Evolutionary conservation across 2,888 invertebrate genomes (phyloP).

Genomic region (Heliconius erato): DNA sequence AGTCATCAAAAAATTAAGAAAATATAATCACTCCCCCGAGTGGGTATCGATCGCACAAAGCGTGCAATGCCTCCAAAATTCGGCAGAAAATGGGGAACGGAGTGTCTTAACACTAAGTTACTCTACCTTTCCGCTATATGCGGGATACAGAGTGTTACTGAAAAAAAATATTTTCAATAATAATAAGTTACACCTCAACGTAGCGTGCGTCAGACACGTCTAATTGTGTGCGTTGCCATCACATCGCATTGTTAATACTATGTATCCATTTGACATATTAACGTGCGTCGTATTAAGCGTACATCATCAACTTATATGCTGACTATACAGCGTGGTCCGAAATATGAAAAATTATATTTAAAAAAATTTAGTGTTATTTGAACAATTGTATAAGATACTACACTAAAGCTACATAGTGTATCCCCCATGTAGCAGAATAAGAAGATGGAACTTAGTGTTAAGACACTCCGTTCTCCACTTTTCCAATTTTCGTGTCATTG

Average conservation of each 20-base stretch:
- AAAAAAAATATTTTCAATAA: neutral
- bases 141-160: neutral
- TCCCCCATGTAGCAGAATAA: neutral
- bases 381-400: neutral
- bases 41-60: too few relatives aligned
- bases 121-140: neutral
- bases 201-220: conserved; percentile 49
- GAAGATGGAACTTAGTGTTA: neutral
- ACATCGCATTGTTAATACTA: conserved; percentile 72
- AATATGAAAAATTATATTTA: too few relatives aligned
- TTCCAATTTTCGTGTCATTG: neutral
- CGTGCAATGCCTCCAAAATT: too few relatives aligned
- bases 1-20: neutral
- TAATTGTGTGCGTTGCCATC: conserved; percentile 71
- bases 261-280: conserved; percentile 79
- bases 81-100: too few relatives aligned
- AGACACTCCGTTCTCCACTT: neutral
- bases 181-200: conserved; percentile 52
- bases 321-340: conserved; percentile 5
- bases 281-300: conserved; percentile 65
- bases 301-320: conserved; percentile 42
- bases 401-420: too few relatives aligned
- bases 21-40: too few relatives aligned
- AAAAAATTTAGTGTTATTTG: neutral
- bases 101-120: neutral